These are phyloP conservation scores for Paradoxurus hermaphroditus DNA, from an alignment of 2,113 vertebrate species.

Conservation along the genomic window DNA sequence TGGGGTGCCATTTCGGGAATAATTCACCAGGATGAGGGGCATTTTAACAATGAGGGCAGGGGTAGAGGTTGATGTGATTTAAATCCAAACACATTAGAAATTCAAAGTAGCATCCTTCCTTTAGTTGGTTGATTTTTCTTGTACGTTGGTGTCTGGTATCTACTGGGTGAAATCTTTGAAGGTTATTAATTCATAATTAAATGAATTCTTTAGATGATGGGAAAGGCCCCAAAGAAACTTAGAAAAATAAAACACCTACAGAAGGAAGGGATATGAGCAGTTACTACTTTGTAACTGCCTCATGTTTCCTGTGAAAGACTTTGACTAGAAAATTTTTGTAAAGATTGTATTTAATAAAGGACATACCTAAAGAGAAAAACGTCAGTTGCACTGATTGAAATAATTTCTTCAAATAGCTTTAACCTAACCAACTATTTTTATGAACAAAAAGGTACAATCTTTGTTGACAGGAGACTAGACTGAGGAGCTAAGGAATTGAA, in stretches of 20 bases:
- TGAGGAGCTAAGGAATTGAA: not conserved
- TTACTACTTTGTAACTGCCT: not conserved
- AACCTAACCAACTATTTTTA: not conserved
- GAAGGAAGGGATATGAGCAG: not conserved
- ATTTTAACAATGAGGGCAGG: slow-evolving; percentile 34
- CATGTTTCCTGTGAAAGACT: not conserved
- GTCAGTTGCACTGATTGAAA: not conserved
- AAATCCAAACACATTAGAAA: slow-evolving; percentile 18
- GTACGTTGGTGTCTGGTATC: not conserved
- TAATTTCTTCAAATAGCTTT: not conserved
- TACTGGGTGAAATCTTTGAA: not conserved
- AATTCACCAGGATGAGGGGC: slow-evolving; percentile 43
- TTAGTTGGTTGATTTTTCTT: not conserved
- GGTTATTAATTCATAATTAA: not conserved
- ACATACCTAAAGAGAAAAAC: not conserved
- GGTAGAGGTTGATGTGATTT: not conserved
- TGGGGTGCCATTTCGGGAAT: slow-evolving; percentile 54
- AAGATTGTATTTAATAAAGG: not conserved
- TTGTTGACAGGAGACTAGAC: not conserved
- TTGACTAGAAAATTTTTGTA: not conserved
- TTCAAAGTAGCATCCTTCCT: not conserved
- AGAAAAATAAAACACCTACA: not conserved
- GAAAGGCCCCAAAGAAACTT: not conserved
- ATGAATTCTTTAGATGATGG: not conserved
- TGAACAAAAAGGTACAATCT: not conserved